These are phyloP conservation scores for Sesamia nonagrioides DNA, from an alignment of 1,140 invertebrate genomes.

Conservation along the genomic window DNA sequence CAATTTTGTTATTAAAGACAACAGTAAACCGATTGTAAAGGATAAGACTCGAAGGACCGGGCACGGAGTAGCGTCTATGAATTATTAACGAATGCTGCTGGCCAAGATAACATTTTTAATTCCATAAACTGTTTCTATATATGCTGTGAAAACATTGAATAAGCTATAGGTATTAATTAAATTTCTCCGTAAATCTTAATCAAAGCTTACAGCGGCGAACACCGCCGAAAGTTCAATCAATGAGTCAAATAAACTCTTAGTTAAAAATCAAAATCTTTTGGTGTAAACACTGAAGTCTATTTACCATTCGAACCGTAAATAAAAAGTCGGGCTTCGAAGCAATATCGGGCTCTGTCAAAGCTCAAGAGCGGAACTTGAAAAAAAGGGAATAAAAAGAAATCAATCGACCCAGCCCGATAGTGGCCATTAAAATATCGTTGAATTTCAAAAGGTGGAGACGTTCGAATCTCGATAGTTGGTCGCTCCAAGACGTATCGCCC, in stretches of 20 bases:
- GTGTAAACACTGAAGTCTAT: slow-evolving; percentile 72
- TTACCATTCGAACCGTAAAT: slow-evolving; percentile 77
- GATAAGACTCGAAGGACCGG: slow-evolving; percentile 11
- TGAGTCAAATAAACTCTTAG: slow-evolving; percentile 53
- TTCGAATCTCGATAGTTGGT: slow-evolving; percentile 63
- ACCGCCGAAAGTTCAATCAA: slow-evolving; percentile 54
- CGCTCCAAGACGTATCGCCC: slow-evolving; percentile 67
- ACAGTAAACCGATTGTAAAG: slow-evolving; percentile 1
- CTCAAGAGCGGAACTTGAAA: slow-evolving; percentile 66
- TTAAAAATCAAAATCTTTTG: slow-evolving; percentile 70
- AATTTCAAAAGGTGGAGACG: slow-evolving; percentile 76
- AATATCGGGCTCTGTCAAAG: slow-evolving; percentile 79
- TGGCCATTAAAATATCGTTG: slow-evolving; percentile 84
- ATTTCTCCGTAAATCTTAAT: neutral
- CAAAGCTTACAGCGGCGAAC: slow-evolving; percentile 30
- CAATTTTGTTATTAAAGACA: slow-evolving; percentile 23
- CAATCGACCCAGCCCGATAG: slow-evolving; percentile 73
- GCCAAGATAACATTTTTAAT: neutral
- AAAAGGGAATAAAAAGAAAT: slow-evolving; percentile 66
- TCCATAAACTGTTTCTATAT: neutral
- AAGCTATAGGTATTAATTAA: neutral
- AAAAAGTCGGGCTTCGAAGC: slow-evolving; percentile 70
- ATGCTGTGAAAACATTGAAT: neutral
- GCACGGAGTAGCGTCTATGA: neutral
- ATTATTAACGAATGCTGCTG: slow-evolving; percentile 2